Evolutionary conservation across 1,140 invertebrate species (phyloP).

Genomic region (Frieseomelitta varia): DNA sequence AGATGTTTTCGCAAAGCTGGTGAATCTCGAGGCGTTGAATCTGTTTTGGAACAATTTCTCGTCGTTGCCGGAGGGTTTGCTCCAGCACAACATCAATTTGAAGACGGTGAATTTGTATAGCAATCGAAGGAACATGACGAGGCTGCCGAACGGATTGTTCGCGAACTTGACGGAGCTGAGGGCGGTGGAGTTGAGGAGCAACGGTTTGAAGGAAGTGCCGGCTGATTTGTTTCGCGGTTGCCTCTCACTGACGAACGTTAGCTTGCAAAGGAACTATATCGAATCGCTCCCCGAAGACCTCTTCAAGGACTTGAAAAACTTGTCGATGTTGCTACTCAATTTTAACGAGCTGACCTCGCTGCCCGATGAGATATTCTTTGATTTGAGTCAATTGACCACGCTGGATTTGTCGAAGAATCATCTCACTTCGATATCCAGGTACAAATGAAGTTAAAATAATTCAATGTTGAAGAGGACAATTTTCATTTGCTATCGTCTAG

Average conservation of each 20-base stretch:
- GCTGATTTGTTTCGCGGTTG: slow-evolving; percentile 84
- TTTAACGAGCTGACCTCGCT: slow-evolving; percentile 83
- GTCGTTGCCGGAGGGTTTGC: slow-evolving; percentile 84
- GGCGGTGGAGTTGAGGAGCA: slow-evolving; percentile 81
- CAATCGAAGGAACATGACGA: slow-evolving; percentile 81
- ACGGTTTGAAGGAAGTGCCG: slow-evolving; percentile 82
- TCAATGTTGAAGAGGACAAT: background rate
- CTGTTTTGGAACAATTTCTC: slow-evolving; percentile 85
- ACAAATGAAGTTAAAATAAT: background rate
- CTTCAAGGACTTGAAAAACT: slow-evolving; percentile 83
- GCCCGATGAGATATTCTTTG: slow-evolving; percentile 82
- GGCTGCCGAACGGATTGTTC: slow-evolving; percentile 83
- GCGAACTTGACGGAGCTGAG: slow-evolving; percentile 82
- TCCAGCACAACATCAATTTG: slow-evolving; percentile 82
- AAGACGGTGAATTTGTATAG: slow-evolving; percentile 81
- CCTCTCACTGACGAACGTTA: slow-evolving; percentile 82
- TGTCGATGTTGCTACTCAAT: slow-evolving; percentile 83
- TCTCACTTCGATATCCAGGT: slow-evolving; percentile 51
- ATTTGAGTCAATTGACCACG: slow-evolving; percentile 22
- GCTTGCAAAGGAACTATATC: slow-evolving; percentile 83
- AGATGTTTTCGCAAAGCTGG: slow-evolving; percentile 84
- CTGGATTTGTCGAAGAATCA: slow-evolving; percentile 63
- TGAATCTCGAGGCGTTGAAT: slow-evolving; percentile 84
- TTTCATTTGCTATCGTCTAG: too few relatives aligned
- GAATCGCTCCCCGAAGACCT: slow-evolving; percentile 81